A percentile compares a stretch with the other conserved stretches of the same genome.
phyloP scores from a whole-genome alignment of 2,113 vertebrate species.

The Tetraodon nigroviridis region DNA sequence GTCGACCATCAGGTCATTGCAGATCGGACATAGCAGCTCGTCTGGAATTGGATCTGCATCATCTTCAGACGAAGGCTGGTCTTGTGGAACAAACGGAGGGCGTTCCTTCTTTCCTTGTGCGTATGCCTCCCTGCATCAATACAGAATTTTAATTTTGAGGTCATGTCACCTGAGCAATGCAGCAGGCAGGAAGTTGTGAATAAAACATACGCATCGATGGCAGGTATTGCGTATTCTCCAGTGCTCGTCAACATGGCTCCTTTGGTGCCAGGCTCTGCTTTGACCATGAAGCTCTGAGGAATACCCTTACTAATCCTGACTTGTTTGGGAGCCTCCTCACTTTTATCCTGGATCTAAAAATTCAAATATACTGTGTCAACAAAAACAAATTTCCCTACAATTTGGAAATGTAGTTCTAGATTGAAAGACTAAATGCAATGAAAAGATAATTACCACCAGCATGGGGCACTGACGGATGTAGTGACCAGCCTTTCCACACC shows the following conservation, averaged over 20 bases:
- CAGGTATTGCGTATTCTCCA: slow-evolving; percentile 95
- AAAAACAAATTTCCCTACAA: not conserved
- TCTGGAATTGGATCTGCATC: slow-evolving; percentile 93
- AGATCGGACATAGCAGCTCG: slow-evolving; percentile 93
- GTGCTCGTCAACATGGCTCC: slow-evolving; percentile 99
- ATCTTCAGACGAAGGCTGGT: slow-evolving; percentile 91
- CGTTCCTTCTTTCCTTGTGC: slow-evolving; percentile 98
- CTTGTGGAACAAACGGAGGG: slow-evolving; percentile 91
- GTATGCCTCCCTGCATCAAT: slow-evolving; percentile 86
- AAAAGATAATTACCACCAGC: slow-evolving; percentile 75
- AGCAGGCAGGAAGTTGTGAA: no score
- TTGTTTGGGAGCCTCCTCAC: slow-evolving; percentile 86
- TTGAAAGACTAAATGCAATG: not conserved
- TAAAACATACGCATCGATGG: slow-evolving; percentile 90
- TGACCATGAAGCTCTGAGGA: slow-evolving; percentile 98
- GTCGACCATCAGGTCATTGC: slow-evolving; percentile 96
- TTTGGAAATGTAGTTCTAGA: not conserved
- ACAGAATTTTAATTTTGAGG: not conserved
- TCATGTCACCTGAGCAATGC: not conserved
- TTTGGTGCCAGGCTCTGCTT: slow-evolving; percentile 94
- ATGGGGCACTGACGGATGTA: slow-evolving; percentile 95
- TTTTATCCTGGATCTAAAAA: slow-evolving; percentile 83
- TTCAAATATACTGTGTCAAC: not conserved
- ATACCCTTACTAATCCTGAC: slow-evolving; percentile 98
- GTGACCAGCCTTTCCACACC: slow-evolving; percentile 93